A percentile compares a stretch with the other conserved stretches of the same genome.
Conservation (phyloP, 2,888 invertebrate species). For the Dasysyrphus tricinctus region DNA sequence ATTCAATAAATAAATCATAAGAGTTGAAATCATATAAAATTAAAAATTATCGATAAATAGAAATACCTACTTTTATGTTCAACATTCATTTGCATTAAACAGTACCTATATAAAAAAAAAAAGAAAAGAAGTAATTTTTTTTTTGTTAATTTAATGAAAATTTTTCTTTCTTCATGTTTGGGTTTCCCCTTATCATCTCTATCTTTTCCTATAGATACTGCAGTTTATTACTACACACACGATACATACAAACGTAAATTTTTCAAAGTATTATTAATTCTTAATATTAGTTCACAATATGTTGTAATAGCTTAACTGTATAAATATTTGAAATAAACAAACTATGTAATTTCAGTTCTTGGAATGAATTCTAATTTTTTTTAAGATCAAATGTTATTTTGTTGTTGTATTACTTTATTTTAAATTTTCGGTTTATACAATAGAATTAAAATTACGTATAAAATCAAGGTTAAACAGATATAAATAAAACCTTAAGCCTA, state of each 20-base stretch:
- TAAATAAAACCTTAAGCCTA: conserved; percentile 29
- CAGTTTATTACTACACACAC: conserved; percentile 4
- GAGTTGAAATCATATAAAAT: conserved; percentile 12
- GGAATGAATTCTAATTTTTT: conserved; percentile 36
- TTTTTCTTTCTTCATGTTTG: background rate
- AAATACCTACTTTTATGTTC: conserved; percentile 2
- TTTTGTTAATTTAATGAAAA: conserved; percentile 12
- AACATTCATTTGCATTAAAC: conserved; percentile 9
- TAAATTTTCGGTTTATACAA: conserved; percentile 20
- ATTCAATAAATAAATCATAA: conserved; percentile 32
- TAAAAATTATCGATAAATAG: conserved; percentile 2
- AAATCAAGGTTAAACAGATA: conserved; percentile 44
- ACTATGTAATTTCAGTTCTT: conserved; percentile 28
- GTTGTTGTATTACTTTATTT: conserved; percentile 42
- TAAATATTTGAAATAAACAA: background rate
- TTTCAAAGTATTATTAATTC: conserved; percentile 67
- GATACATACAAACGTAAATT: conserved; percentile 36
- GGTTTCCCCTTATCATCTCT: conserved; percentile 1
- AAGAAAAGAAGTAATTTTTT: background rate
- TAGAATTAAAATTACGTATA: conserved; percentile 39
- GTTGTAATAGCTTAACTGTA: conserved; percentile 24
- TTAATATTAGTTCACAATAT: conserved; percentile 42
- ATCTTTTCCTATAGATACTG: conserved; percentile 4
- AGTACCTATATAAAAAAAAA: conserved; percentile 2
- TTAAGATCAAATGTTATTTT: conserved; percentile 18